Conservation (phyloP, 2,888 invertebrate genomes). For the Drosophila basisetae region DNA sequence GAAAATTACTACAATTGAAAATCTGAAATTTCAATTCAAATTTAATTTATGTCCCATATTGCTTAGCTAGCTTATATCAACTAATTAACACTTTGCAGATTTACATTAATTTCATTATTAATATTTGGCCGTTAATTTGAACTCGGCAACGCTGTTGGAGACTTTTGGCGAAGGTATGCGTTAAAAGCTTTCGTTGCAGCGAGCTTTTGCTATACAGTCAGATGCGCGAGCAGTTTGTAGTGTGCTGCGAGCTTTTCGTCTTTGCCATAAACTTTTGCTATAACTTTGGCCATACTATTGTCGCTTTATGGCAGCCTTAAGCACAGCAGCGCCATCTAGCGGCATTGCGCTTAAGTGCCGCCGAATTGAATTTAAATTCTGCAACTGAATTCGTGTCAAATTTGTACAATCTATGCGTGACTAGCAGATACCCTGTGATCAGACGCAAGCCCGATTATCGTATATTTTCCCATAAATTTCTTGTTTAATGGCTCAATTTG, state of each 20-base stretch:
- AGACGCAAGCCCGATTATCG: background rate
- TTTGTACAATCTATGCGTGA: background rate
- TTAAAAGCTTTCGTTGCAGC: background rate
- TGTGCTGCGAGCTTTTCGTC: conserved; percentile 1
- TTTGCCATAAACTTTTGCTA: conserved; percentile 22
- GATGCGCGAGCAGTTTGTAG: background rate
- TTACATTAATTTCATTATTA: background rate
- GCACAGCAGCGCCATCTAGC: conserved; percentile 28
- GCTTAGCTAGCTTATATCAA: background rate
- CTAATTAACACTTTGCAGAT: too few species aligned
- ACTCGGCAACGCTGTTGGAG: background rate
- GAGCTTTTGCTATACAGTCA: conserved; percentile 9
- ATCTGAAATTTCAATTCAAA: background rate
- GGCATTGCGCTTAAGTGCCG: background rate
- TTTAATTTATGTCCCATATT: background rate
- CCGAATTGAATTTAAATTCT: background rate
- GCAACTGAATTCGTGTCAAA: background rate
- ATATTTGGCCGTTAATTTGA: background rate
- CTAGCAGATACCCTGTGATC: background rate
- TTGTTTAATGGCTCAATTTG: background rate
- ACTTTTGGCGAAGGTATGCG: conserved; percentile 3
- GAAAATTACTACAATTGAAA: background rate
- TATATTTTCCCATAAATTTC: background rate
- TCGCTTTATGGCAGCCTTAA: conserved; percentile 32
- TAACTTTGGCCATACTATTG: background rate